Evolutionary conservation across 2,888 invertebrate species (phyloP), one percentile per base, ranked within the genome.

Genomic region (Trissonchulus latispiculum): DNA sequence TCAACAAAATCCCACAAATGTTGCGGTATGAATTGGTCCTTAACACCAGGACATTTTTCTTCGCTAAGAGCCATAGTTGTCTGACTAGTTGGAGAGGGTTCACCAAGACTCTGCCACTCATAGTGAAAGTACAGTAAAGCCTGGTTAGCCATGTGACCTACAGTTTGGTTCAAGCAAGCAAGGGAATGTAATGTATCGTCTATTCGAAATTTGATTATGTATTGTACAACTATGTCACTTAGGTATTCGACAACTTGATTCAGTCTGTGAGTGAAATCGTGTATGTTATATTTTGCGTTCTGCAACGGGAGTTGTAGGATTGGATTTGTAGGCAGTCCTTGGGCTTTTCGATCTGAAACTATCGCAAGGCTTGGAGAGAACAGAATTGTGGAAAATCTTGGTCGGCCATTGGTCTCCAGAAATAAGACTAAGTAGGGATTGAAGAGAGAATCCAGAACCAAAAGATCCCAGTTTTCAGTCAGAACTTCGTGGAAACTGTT

Each of bases 361-460:
- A 32, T 32, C 3, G 3, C 36, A n/a, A 31, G 23, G 31, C 35
- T 68, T 3, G 69, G 31, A 15, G 48, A 48, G 23, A 15, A 48
- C 8, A 48, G 48, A 48, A 48, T 15, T 15, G 48, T 48, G 8
- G 48, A 23, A 15, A 23, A 8, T 8, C 8, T 48, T 2, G 36
- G 15, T 2, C 3, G 3, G n/a, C 69, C 69, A 33, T 36, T 35
- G n/a, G 69, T 32, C 23, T 32, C n/a, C 31, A 68, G 8, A 23
- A 68, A 2, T n/a, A n/a, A n/a, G n/a, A n/a, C n/a, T n/a, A n/a
- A n/a, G n/a, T n/a, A n/a, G n/a, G n/a, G n/a, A n/a, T n/a, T n/a
- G n/a, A n/a, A n/a, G n/a, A n/a, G n/a, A 35, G 69, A n/a, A 68
- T 68, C 69, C n/a, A 68, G 23, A 2, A 68, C 33, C 2, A 68